Evolutionary conservation across 2,888 invertebrate species (phyloP).

Genomic region (Plagiodera versicolora): DNA sequence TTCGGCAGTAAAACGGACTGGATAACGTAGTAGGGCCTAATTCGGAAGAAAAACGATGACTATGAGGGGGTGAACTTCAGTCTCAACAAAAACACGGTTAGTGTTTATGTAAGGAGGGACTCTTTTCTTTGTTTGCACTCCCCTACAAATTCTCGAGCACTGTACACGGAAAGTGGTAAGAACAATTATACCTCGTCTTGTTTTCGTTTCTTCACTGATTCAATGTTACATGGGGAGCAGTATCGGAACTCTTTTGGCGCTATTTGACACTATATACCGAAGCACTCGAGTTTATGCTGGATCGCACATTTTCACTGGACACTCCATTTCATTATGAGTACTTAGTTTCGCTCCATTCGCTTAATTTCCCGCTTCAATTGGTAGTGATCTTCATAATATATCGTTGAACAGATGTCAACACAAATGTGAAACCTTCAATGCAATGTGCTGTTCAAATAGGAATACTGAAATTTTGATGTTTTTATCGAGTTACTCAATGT

Average conservation of each 20-base stretch:
- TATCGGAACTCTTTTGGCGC: constrained; percentile 26
- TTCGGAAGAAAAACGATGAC: constrained; percentile 39
- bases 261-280: background rate
- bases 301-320: constrained; percentile 24
- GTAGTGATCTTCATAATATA: too few relatives aligned
- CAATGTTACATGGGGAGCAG: constrained; percentile 25
- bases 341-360: too few relatives aligned
- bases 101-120: constrained; percentile 45
- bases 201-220: constrained; percentile 36
- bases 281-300: constrained; percentile 23
- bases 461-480: too few relatives aligned
- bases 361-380: too few relatives aligned
- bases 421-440: too few relatives aligned
- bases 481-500: too few relatives aligned
- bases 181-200: constrained; percentile 41
- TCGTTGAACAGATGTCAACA: too few relatives aligned
- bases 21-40: constrained; percentile 30
- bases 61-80: constrained; percentile 38
- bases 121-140: constrained; percentile 36
- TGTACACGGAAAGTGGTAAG: constrained; percentile 36
- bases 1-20: constrained; percentile 21
- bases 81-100: constrained; percentile 41
- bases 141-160: constrained; percentile 21
- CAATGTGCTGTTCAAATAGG: too few relatives aligned
- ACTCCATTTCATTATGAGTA: constrained; percentile 16